A percentile compares a stretch with the other conserved stretches of the same genome.
Evolutionary conservation across 2,113 vertebrate species (phyloP).

Genomic region (Myotis davidii): DNA sequence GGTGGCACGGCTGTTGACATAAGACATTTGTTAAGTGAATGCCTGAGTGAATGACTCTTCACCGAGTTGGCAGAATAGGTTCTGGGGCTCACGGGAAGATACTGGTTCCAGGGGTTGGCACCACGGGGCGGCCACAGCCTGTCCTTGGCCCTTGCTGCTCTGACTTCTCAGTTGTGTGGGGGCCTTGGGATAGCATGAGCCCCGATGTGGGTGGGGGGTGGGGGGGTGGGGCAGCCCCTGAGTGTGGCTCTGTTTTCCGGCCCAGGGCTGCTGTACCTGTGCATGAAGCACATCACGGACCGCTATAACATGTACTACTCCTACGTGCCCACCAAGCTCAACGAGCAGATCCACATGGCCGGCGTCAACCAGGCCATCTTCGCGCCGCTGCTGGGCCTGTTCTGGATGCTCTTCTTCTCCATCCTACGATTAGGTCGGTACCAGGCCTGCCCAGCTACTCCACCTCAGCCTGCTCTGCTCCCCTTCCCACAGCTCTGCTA

Average conservation of each 20-base stretch:
- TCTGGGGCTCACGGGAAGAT: not conserved
- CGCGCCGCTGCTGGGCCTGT: slow-evolving; percentile 94
- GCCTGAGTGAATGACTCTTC: not conserved
- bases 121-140: not conserved
- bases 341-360: slow-evolving; percentile 91
- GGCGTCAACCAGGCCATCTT: slow-evolving; percentile 94
- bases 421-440: slow-evolving; percentile 92
- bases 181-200: not conserved
- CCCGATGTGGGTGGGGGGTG: rapidly evolving
- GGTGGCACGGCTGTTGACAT: not conserved
- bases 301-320: slow-evolving; percentile 99
- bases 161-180: not conserved
- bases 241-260: rapidly evolving
- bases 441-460: rapidly evolving
- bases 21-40: not conserved
- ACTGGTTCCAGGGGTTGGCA: not conserved
- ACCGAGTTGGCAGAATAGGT: not conserved
- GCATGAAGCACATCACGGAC: slow-evolving; percentile 97
- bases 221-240: not conserved
- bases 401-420: slow-evolving; percentile 99
- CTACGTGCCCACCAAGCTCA: slow-evolving; percentile 95
- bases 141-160: not conserved
- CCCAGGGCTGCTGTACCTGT: slow-evolving; percentile 94
- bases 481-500: not conserved
- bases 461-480: rapidly evolving